Evolutionary conservation across 2,888 invertebrate genomes (phyloP), one percentile per base, ranked within the genome.

Genomic region (Gymnocheta viridis): DNA sequence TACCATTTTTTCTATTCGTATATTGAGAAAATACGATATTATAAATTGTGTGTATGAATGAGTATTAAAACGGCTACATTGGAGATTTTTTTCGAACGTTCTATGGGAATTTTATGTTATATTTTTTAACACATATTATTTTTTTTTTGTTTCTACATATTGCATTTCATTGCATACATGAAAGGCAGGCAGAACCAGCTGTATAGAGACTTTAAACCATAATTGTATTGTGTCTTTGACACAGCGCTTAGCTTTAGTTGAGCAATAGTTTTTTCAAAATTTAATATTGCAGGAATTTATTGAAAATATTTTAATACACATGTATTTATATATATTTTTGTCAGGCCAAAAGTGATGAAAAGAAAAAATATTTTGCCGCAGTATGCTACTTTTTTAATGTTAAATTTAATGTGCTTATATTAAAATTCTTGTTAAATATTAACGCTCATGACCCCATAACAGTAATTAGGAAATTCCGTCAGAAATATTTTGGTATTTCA

Each of bases 211-310:
- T 60, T 73, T 17, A 44, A 62, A 69, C 67, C 77, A 77, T 77
- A 81, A 77, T 81, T 77, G 81, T 69, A 81, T 69, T 81, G 67
- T 80, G 80, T 54, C 44, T 66, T 54, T 70, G 76, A 66, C 58
- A 72, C n/a, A 66, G 62, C 14, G 58, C 77, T 54, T 73, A 38
- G 49, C 67, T 83, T 70, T 51, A 66, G 51, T 60, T 73, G 17
- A 35, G 35, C 4, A 6, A 7, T 22, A 14, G 41, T 62, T 72
- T 29, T 77, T 67, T 35, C 22, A n/a, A 38, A 24, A 44, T 56
- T 47, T 32, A 79, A 69, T 69, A 49, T 24, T 35, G 22, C 24
- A 67, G 38, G 47, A 78, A 69, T 73, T 67, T 44, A 78, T 41
- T 54, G 24, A 35, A 58, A 47, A 76, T 62, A 70, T 70, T 78